phyloP scores from a whole-genome alignment of 2,797 vertebrate genomes.

The Pseudochaenichthys georgianus region DNA sequence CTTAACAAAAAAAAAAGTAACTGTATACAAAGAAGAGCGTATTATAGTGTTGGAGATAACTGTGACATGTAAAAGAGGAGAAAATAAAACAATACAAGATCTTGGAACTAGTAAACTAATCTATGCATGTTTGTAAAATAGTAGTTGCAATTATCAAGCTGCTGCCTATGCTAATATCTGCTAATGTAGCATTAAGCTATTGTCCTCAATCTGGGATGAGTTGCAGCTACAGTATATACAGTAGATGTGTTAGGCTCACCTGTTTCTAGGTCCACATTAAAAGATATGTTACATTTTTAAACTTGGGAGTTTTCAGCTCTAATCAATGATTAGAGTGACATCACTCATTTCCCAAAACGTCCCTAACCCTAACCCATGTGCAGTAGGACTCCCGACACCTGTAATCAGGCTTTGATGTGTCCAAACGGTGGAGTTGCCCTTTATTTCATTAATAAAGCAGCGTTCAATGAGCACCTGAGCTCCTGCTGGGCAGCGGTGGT shows the following conservation, averaged over 20 bases:
- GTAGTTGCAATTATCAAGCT: not conserved
- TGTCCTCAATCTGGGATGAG: no score
- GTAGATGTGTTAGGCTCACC: not conserved
- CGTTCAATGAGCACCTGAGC: constrained; percentile 86
- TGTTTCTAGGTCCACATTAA: not conserved
- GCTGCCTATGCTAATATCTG: no score
- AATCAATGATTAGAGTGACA: no score
- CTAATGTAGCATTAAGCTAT: no score
- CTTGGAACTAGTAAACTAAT: not conserved
- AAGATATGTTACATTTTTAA: not conserved
- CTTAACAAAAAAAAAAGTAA: not conserved
- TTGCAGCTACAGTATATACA: not conserved
- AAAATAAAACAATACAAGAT: no score
- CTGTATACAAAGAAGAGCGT: not conserved
- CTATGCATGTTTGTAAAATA: not conserved
- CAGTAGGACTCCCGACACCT: not conserved
- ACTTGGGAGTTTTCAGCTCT: no score
- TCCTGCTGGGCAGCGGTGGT: constrained; percentile 98
- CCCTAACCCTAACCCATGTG: not conserved
- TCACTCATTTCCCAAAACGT: no score
- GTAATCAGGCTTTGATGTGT: not conserved
- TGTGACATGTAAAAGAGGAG: not conserved
- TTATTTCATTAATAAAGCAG: not conserved
- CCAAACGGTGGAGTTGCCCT: not conserved
- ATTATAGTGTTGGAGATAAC: not conserved